Conservation (phyloP, 1,140 invertebrate genomes). For the Berghia stephanieae region DNA sequence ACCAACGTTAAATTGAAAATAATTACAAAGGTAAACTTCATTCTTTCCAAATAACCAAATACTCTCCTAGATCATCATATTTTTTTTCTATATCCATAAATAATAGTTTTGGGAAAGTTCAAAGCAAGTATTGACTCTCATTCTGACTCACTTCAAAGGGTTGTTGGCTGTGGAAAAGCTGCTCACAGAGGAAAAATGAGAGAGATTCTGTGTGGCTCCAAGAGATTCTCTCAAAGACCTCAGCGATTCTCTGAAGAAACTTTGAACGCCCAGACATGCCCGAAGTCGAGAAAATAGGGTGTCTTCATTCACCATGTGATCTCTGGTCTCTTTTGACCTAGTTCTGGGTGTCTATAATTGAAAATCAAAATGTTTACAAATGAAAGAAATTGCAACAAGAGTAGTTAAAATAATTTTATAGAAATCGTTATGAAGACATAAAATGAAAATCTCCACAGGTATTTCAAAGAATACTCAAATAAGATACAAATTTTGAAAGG, state of each 20-base stretch:
- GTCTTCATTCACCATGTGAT: constrained; percentile 50
- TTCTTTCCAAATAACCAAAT: too few species aligned
- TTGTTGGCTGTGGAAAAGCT: constrained; percentile 51
- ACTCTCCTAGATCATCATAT: too few species aligned
- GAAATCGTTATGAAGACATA: background rate
- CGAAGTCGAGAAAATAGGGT: constrained; percentile 57
- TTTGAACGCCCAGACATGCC: constrained; percentile 61
- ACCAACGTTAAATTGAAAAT: too few species aligned
- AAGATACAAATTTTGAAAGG: too few species aligned
- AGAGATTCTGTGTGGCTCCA: constrained; percentile 56
- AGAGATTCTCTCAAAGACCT: constrained; percentile 60
- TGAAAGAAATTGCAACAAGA: background rate
- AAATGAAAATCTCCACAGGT: background rate
- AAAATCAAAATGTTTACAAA: background rate
- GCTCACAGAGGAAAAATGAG: constrained; percentile 64
- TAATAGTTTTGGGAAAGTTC: background rate
- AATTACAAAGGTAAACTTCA: too few species aligned
- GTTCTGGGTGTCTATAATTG: constrained; percentile 33
- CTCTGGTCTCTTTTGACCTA: constrained; percentile 50
- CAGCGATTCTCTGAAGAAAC: constrained; percentile 59
- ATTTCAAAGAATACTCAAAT: too few species aligned
- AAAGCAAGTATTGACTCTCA: background rate
- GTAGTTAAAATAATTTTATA: background rate
- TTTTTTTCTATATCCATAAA: background rate
- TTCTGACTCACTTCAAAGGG: constrained; percentile 16